Evolutionary conservation across 2,888 invertebrate species (phyloP), one percentile per base, ranked within the genome.

Genomic region (Carterocephalus palaemon): DNA sequence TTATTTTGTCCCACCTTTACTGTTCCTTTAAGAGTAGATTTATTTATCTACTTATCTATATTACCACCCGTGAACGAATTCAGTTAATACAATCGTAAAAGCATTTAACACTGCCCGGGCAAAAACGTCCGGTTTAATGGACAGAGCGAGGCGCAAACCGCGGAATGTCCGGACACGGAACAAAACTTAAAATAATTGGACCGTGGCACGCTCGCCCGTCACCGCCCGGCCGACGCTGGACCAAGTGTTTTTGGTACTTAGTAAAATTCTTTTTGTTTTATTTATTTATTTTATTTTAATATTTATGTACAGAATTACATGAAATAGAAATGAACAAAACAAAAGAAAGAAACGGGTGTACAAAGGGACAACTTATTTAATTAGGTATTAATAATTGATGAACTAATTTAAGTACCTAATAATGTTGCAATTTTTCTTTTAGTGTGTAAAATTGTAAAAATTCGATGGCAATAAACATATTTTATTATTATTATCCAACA

Each of bases 111-210:
- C 64, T 66, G 41, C 57, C 57, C 57, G 62, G 61, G 57, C 59
- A 54, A 46, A 41, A 48, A 64, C 67, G 68, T 72, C 73, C 72
- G 73, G 67, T 73, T 58, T 77, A 81, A 80, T 76, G 77, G 78
- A 72, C 72, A 70, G 49, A 69, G 75, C 77, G 68, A 70, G 70
- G 52, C 66, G 70, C 67, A 67, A 75, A 79, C 82, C 82, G 78
- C 83, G 75, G 71, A 78, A 74, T 70, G 74, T 62, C 70, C 73
- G 74, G 72, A 85, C 85, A 84, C 75, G 82, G 72, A 83, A 84
- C 81, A 69, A 85, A 86, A 86, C 85, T 85, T 84, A 82, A 84
- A 86, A 84, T 86, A 84, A 86, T 86, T 86, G 84, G 72, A 75
- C 61, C 70, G 70, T 67, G 72, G 71, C 75, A 76, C 77, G 69